Conservation (phyloP, 2,113 vertebrate species). For the Craseonycteris thonglongyai region DNA sequence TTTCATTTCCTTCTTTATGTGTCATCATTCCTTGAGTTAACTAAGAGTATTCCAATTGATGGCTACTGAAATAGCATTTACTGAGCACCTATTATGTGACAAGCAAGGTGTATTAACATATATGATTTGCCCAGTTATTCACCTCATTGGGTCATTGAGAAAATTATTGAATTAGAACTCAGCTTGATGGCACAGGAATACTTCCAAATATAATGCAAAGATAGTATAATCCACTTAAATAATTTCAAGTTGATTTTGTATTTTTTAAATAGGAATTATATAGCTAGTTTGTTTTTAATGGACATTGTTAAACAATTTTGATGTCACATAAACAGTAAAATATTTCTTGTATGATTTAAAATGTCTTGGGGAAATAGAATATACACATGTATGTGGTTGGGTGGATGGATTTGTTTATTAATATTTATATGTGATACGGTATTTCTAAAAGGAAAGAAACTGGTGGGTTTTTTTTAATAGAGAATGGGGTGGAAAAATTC, state of each 20-base stretch:
- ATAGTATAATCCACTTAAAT: background rate
- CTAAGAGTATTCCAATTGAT: background rate
- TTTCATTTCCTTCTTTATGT: slow-evolving; percentile 20
- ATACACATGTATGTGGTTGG: background rate
- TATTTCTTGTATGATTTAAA: slow-evolving; percentile 6
- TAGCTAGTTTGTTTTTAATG: background rate
- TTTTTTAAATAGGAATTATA: background rate
- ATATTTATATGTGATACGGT: background rate
- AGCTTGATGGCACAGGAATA: background rate
- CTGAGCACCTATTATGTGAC: background rate
- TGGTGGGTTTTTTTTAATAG: no score
- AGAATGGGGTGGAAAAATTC: background rate
- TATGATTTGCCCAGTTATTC: background rate
- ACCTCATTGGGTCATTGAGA: background rate
- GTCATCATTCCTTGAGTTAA: slow-evolving; percentile 16
- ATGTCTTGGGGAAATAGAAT: background rate
- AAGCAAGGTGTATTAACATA: background rate
- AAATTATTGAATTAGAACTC: slow-evolving; percentile 3
- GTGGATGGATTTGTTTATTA: background rate
- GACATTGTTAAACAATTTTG: background rate
- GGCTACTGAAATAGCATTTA: slow-evolving; percentile 26
- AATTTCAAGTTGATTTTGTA: background rate
- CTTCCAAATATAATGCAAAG: background rate
- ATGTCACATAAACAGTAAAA: background rate
- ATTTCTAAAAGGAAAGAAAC: background rate